Percentiles rank a stretch among this genome's conserved stretches.
Evolutionary conservation across 2,797 vertebrate species (phyloP).

Genomic region (Odontamblyopus rebecca): DNA sequence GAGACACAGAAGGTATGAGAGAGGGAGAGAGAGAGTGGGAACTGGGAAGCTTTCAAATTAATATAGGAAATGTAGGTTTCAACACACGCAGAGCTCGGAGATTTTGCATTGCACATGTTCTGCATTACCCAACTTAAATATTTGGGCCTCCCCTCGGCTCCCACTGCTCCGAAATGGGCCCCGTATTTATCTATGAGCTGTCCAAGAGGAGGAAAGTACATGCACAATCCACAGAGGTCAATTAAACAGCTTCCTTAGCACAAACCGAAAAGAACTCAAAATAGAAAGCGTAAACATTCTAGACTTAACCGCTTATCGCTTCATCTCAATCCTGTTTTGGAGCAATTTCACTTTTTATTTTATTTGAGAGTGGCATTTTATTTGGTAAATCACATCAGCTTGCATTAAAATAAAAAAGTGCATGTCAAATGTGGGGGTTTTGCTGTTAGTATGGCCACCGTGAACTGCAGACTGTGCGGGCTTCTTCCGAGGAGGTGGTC

Average conservation of each 20-base stretch:
- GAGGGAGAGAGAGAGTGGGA: slow-evolving; percentile 56
- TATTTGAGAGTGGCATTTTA: neutral
- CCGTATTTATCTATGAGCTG: slow-evolving; percentile 53
- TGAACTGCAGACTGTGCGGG: neutral
- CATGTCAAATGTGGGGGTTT: neutral
- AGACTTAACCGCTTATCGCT: slow-evolving; percentile 1
- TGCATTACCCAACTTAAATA: slow-evolving; percentile 74
- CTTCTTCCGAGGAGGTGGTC: neutral
- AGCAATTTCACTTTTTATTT: neutral
- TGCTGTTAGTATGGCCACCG: neutral
- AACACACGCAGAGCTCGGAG: slow-evolving; percentile 59
- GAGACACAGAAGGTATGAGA: neutral
- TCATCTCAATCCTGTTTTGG: neutral
- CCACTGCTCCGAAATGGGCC: slow-evolving; percentile 45
- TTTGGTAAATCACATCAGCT: neutral
- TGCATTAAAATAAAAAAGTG: neutral
- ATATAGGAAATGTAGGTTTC: slow-evolving; percentile 78
- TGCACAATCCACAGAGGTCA: slow-evolving; percentile 32
- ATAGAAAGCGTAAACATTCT: slow-evolving; percentile 1
- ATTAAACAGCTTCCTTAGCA: slow-evolving; percentile 31
- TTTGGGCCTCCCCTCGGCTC: slow-evolving; percentile 56
- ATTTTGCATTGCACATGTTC: slow-evolving; percentile 70
- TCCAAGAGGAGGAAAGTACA: slow-evolving; percentile 32
- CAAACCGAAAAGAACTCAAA: slow-evolving; percentile 8
- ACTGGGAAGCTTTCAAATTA: slow-evolving; percentile 69